Evolutionary conservation across 2,797 vertebrate species (phyloP), one percentile per base, ranked within the genome.

Genomic region (Aphelocoma californica): DNA sequence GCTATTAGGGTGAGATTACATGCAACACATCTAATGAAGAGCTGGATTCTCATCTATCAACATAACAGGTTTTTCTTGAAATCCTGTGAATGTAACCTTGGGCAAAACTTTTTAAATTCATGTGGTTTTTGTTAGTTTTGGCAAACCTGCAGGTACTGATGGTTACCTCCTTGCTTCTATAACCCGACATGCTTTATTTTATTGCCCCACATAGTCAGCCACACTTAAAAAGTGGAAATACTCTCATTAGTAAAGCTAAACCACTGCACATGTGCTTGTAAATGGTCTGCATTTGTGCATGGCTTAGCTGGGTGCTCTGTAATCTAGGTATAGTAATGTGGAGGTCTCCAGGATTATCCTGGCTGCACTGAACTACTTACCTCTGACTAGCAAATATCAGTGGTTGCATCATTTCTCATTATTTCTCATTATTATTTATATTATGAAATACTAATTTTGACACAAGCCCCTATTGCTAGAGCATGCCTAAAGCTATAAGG

Each of bases 231-330:
- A 53, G 34, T 24, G 28, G 23, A 62, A 95, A 67, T 32, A 61
- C 1, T 73, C 90, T 91, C 92, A 90, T 10, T 20, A 65, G 17
- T 40, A 64, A 84, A 48, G 80, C 36, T 69, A 60, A 65, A 40
- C 7, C 32, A 44, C 36, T 56, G 38, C 57, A 70, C 18, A 4
- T 0, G 5, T 58, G 17, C 25, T 51, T 78, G 72, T 45, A 71
- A 56, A 61, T 6, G 7, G 13, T n/a, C n/a, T 81, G 80, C 10
- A 14, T 48, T 25, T 80, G n/a, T 45, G 38, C 56, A 10, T 12
- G 0, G 1, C 10, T 64, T 15, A 26, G n/a, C 29, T n/a, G 54
- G 65, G 34, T 0, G 0, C 51, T 60, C 75, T 90, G n/a, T 47
- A 47, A 32, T 10, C 29, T 5, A 56, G 69, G 23, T 11, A 16